Evolutionary conservation across 1,140 invertebrate species (phyloP), one percentile per base, ranked within the genome.

Genomic region (Brachionus asplanchnoidis): DNA sequence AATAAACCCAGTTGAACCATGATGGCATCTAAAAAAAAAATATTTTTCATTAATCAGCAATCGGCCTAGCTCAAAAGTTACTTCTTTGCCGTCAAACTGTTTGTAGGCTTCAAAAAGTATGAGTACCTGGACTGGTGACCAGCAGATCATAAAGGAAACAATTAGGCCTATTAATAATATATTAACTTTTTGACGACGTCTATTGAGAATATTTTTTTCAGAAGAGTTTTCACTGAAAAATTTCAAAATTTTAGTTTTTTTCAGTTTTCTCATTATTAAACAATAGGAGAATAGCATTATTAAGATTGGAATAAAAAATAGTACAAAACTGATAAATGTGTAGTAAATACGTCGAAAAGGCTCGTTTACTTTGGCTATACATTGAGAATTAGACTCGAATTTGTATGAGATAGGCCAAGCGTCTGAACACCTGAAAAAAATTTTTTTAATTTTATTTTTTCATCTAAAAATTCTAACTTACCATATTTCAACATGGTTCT

Each of bases 271-370:
- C 28, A 91, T 90, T 46, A 92, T 91, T 56, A 91, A 83, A 9
- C 86, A 78, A 86, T 92, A 92, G 5, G 90, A 90, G 9, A 88
- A 86, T 0, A 88, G 84, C 91, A 91, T 91, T 14, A 91, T 87
- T 11, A 89, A 44, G 12, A 91, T 88, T 0, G 91, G 91, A 40
- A 91, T 82, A 86, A 91, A 91, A 87, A 90, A 91, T n/a, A 92
- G 85, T 1, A 89, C 88, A 9, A 90, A 86, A 14, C 89, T 88
- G 12, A 91, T 87, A 75, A 90, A 87, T 26, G 89, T 89, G 86
- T 90, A 91, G 85, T 91, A 91, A 8, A 88, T 79, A 28, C 85
- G 86, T 14, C 79, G 32, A 23, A 82, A 56, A 28, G 53, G 79
- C 78, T 85, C 78, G 28, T 83, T 79, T 4, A 84, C 50, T 82